Conservation (phyloP, 2,888 invertebrate genomes). For the Meiosimyza platycephala region DNA sequence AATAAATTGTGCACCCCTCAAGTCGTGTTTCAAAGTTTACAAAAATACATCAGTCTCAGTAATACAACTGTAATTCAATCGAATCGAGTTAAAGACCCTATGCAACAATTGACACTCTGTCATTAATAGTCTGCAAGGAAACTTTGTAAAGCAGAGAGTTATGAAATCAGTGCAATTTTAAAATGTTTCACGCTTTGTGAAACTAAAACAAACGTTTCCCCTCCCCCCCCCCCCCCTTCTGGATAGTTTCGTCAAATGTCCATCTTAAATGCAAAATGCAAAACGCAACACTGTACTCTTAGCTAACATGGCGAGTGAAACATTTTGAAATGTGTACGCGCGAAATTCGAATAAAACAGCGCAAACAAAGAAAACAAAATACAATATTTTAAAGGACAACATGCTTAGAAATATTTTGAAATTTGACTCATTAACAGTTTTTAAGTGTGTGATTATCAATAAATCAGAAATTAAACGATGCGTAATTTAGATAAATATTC, state of each 20-base stretch:
- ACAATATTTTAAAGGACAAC: background rate
- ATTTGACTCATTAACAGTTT: slow-evolving; percentile 64
- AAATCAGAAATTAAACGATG: slow-evolving; percentile 64
- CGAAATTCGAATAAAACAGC: slow-evolving; percentile 25
- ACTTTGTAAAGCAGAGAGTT: no score
- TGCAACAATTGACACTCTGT: no score
- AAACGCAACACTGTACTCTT: no score
- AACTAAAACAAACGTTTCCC: background rate
- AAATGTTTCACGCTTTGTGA: background rate
- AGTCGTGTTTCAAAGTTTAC: no score
- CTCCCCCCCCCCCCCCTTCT: background rate
- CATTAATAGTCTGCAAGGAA: no score
- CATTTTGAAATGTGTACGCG: slow-evolving; percentile 17
- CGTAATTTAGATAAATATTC: slow-evolving; percentile 47
- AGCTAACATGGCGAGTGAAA: background rate
- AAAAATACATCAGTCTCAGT: no score
- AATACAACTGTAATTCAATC: no score
- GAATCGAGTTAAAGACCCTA: no score
- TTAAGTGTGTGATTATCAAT: slow-evolving; percentile 48
- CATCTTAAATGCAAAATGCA: background rate
- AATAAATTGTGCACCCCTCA: no score
- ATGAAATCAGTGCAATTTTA: no score
- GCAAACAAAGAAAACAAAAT: background rate
- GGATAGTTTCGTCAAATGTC: background rate
- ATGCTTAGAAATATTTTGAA: slow-evolving; percentile 47